phyloP scores from a whole-genome alignment of 2,797 vertebrate genomes.

The Gymnothorax reevesii region DNA sequence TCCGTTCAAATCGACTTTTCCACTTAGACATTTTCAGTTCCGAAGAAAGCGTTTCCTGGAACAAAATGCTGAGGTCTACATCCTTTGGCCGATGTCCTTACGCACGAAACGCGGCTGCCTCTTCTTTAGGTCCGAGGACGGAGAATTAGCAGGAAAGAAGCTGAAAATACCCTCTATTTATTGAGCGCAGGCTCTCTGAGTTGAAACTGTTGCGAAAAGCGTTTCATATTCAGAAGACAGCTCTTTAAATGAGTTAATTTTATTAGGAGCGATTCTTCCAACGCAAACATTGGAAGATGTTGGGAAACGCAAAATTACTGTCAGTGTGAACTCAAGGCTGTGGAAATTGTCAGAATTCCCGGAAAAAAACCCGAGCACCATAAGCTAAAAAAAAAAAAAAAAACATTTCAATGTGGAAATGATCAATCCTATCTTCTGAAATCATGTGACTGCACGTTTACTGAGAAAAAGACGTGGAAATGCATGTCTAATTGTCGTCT shows the following conservation, averaged over 20 bases:
- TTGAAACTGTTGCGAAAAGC: background rate
- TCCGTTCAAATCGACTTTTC: background rate
- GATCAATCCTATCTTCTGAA: conserved; percentile 1
- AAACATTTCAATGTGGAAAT: background rate
- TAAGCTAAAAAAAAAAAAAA: background rate
- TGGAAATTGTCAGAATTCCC: background rate
- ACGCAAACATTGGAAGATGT: background rate
- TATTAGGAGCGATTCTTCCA: background rate
- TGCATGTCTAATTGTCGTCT: background rate
- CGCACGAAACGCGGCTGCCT: background rate
- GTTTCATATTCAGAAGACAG: background rate
- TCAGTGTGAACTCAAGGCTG: background rate
- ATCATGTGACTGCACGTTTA: background rate
- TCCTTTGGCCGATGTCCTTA: background rate
- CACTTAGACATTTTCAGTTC: background rate
- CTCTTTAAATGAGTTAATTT: background rate
- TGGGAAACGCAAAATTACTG: background rate
- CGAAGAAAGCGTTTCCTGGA: background rate
- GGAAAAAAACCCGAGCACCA: background rate
- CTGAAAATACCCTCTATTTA: background rate
- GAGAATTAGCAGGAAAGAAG: background rate
- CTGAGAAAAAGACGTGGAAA: background rate
- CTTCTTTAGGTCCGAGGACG: background rate
- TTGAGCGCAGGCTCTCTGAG: background rate
- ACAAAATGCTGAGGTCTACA: background rate